phyloP scores from a whole-genome alignment of 2,113 vertebrate species.

The Neopipo cinnamomea region DNA sequence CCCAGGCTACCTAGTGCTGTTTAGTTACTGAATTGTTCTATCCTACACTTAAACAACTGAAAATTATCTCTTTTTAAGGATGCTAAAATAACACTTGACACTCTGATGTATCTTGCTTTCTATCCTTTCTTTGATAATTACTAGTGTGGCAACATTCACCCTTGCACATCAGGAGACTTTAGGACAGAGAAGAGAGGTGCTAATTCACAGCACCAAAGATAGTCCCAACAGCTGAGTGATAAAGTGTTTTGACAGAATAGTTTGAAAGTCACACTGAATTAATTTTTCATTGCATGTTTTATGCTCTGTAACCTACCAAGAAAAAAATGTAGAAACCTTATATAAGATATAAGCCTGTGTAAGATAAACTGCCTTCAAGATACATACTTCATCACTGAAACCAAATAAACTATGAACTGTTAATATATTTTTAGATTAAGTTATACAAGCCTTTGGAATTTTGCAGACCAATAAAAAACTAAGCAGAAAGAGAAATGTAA shows the following conservation, averaged over 20 bases:
- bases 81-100: neutral
- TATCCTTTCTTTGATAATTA: neutral
- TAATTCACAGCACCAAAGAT: neutral
- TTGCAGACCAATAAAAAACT: conserved; percentile 30
- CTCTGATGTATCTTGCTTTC: neutral
- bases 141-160: neutral
- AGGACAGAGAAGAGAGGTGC: neutral
- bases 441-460: neutral
- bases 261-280: conserved; percentile 2
- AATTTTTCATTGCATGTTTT: conserved; percentile 40
- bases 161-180: neutral
- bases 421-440: conserved; percentile 39
- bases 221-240: neutral
- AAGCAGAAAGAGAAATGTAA: conserved; percentile 25
- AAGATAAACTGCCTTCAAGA: conserved; percentile 47
- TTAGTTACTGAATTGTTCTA: neutral
- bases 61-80: neutral
- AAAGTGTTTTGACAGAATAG: conserved; percentile 4
- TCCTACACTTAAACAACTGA: neutral
- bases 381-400: neutral
- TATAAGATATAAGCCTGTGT: neutral
- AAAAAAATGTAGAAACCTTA: conserved; percentile 42
- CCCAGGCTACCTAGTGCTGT: neutral
- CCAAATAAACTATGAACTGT: conserved; percentile 8
- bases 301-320: conserved; percentile 7